These are phyloP conservation scores for Peribatodes rhomboidaria DNA, from an alignment of 2,888 invertebrate species.

Conservation along the genomic window DNA sequence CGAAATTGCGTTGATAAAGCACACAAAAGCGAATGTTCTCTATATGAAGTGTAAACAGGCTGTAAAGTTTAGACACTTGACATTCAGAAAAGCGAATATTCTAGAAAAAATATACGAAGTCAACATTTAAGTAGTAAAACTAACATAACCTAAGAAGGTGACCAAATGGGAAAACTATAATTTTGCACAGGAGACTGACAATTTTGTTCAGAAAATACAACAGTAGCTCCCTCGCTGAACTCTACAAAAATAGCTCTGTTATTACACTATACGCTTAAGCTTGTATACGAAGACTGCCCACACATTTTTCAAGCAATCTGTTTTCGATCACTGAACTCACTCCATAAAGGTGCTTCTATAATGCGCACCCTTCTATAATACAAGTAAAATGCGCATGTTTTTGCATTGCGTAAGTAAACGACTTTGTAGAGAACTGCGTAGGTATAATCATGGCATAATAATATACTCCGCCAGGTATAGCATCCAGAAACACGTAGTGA, in stretches of 20 bases:
- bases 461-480: no score
- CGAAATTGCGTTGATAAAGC: background rate
- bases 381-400: background rate
- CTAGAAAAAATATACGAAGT: background rate
- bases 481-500: no score
- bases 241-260: background rate
- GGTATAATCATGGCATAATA: no score
- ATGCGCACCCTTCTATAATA: background rate
- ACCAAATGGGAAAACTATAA: background rate
- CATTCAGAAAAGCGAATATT: background rate
- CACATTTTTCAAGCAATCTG: slow-evolving; percentile 1
- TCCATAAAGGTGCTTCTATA: background rate
- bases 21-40: background rate
- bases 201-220: background rate
- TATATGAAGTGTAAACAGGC: background rate
- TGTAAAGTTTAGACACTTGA: background rate
- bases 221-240: background rate
- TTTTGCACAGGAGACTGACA: background rate
- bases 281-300: background rate
- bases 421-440: no score
- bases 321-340: slow-evolving; percentile 7
- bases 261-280: background rate
- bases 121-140: background rate
- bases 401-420: no score
- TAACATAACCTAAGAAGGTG: background rate